Conservation (phyloP, 2,888 invertebrate genomes). For the Hetaerina titia region DNA sequence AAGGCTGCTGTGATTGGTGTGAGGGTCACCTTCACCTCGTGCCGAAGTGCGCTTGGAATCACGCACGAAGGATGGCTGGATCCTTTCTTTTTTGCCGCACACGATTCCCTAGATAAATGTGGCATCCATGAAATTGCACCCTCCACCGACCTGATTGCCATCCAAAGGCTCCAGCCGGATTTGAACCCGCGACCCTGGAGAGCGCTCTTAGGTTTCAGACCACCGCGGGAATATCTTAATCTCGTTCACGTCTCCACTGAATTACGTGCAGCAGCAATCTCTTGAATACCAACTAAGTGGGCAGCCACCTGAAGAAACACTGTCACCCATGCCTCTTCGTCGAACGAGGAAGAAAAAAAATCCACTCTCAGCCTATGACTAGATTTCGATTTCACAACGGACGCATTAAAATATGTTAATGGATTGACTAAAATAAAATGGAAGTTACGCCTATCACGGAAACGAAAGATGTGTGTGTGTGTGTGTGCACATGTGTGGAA, state of each 20-base stretch:
- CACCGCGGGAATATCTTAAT: neutral
- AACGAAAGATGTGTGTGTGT: neutral
- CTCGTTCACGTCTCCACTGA: too few species aligned
- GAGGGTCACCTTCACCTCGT: neutral
- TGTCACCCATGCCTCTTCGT: too few species aligned
- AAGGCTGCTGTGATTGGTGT: neutral
- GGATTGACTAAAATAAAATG: neutral
- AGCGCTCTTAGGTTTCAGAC: neutral
- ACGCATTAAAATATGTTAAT: too few species aligned
- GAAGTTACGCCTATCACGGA: neutral
- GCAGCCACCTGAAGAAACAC: too few species aligned
- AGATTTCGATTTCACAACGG: too few species aligned
- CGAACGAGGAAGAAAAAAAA: too few species aligned
- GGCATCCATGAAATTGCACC: neutral
- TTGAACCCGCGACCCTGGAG: neutral
- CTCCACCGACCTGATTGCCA: neutral
- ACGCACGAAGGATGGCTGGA: neutral
- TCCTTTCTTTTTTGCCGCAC: neutral
- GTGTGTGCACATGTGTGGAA: neutral
- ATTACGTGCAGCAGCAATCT: too few species aligned
- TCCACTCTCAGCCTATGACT: too few species aligned
- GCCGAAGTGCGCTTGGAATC: too few species aligned
- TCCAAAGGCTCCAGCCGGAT: neutral
- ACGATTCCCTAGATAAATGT: neutral
- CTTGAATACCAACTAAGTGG: too few species aligned